Percentiles rank a stretch among this genome's conserved stretches.
Evolutionary conservation across 2,113 vertebrate genomes (phyloP).

Genomic region (Chionis minor): DNA sequence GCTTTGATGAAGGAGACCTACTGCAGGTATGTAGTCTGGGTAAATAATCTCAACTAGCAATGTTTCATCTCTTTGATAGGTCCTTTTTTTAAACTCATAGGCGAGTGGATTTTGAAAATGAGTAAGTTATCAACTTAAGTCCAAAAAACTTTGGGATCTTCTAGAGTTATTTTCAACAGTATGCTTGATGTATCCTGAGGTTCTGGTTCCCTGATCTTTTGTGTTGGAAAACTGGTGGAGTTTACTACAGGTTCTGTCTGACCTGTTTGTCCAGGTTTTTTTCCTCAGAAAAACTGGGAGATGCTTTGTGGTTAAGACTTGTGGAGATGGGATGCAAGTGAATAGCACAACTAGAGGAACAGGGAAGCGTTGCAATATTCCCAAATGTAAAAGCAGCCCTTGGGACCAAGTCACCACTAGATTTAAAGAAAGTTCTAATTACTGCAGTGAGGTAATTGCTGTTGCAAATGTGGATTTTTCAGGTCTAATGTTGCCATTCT

Average conservation of each 20-base stretch:
- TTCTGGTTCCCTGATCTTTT: neutral
- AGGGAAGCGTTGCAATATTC: neutral
- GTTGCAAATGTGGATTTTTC: neutral
- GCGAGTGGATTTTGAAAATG: neutral
- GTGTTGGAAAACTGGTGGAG: neutral
- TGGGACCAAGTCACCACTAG: neutral
- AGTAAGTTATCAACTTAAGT: neutral
- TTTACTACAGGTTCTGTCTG: neutral
- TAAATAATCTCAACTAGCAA: neutral
- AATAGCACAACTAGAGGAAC: neutral
- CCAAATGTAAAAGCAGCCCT: neutral
- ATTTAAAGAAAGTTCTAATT: neutral
- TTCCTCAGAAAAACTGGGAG: neutral
- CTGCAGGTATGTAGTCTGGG: conserved; percentile 83
- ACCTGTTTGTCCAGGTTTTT: neutral
- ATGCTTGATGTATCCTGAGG: neutral
- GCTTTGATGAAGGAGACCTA: conserved; percentile 93
- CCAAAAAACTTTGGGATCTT: neutral
- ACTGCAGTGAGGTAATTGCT: neutral
- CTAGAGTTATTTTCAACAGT: neutral
- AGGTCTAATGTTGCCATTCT: neutral
- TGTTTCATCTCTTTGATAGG: neutral
- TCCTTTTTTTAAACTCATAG: neutral
- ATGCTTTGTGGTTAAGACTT: neutral
- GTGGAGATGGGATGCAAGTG: neutral